Evolutionary conservation across 1,140 invertebrate species (phyloP).

Genomic region (Diachasmimorpha longicaudata): DNA sequence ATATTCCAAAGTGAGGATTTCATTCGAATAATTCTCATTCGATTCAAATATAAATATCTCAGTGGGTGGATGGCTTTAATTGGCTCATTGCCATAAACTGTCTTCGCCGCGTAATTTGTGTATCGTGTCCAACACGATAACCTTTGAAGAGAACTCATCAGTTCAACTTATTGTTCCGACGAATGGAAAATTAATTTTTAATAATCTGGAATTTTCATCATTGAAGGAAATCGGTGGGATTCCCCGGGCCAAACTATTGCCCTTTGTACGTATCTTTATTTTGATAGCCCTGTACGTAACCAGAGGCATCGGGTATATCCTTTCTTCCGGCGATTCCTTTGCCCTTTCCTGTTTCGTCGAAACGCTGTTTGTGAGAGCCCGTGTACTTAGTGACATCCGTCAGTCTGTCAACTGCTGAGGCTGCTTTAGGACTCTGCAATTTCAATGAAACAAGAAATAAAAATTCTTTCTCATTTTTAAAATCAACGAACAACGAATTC

Average conservation of each 20-base stretch:
- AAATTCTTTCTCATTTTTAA: background rate
- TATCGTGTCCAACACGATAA: background rate
- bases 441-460: background rate
- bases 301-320: slow-evolving; percentile 77
- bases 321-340: slow-evolving; percentile 86
- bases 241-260: slow-evolving; percentile 38
- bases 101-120: background rate
- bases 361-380: slow-evolving; percentile 88
- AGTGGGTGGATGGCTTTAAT: background rate
- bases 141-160: background rate
- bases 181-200: background rate
- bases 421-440: slow-evolving; percentile 68
- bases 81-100: background rate
- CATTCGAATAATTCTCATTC: too few relatives aligned
- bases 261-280: slow-evolving; percentile 78
- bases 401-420: slow-evolving; percentile 81
- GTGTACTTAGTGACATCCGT: slow-evolving; percentile 92
- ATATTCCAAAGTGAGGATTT: too few relatives aligned
- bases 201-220: background rate
- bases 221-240: background rate
- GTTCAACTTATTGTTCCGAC: background rate
- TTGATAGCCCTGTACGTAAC: slow-evolving; percentile 89
- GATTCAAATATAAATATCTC: too few relatives aligned
- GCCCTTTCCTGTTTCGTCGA: slow-evolving; percentile 86
- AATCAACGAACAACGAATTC: background rate